Evolutionary conservation across 2,888 invertebrate species (phyloP).

Genomic region (Xylophagus ater): DNA sequence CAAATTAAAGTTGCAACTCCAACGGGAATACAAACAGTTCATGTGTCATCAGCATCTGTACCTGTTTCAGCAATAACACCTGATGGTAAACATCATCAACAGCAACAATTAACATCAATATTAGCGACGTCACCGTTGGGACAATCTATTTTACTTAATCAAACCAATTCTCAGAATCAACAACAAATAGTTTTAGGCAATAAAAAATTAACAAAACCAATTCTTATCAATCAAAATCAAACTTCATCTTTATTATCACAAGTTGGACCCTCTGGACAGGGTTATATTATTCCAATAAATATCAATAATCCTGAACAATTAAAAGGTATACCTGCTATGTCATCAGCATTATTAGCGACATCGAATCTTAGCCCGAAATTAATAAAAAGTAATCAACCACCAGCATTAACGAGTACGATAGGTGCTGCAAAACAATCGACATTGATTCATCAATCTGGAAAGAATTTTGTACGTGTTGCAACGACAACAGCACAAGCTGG

Average conservation of each 20-base stretch:
- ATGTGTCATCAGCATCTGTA: slow-evolving; percentile 29
- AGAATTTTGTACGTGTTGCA: slow-evolving; percentile 15
- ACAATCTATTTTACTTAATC: slow-evolving; percentile 16
- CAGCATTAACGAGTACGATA: slow-evolving; percentile 11
- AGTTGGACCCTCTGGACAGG: slow-evolving; percentile 18
- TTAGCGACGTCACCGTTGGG: slow-evolving; percentile 9
- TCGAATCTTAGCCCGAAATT: slow-evolving; percentile 13
- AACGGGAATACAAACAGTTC: slow-evolving; percentile 34
- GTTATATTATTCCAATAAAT: slow-evolving; percentile 27
- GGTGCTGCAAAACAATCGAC: slow-evolving; percentile 8
- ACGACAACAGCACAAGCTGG: slow-evolving; percentile 16
- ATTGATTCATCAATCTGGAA: slow-evolving; percentile 12
- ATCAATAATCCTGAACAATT: slow-evolving; percentile 20
- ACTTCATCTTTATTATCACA: slow-evolving; percentile 15
- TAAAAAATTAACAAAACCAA: slow-evolving; percentile 16
- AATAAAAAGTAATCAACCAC: slow-evolving; percentile 13
- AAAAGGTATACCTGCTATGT: slow-evolving; percentile 13
- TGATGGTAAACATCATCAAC: slow-evolving; percentile 4
- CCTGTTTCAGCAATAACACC: slow-evolving; percentile 11
- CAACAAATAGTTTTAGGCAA: slow-evolving; percentile 14
- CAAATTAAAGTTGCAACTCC: slow-evolving; percentile 30
- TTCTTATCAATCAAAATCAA: slow-evolving; percentile 16
- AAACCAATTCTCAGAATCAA: slow-evolving; percentile 13
- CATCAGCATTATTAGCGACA: slow-evolving; percentile 10
- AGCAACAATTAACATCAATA: slow-evolving; percentile 13